Conservation (phyloP, 2,797 vertebrate genomes). For the Heliangelus exortis region DNA sequence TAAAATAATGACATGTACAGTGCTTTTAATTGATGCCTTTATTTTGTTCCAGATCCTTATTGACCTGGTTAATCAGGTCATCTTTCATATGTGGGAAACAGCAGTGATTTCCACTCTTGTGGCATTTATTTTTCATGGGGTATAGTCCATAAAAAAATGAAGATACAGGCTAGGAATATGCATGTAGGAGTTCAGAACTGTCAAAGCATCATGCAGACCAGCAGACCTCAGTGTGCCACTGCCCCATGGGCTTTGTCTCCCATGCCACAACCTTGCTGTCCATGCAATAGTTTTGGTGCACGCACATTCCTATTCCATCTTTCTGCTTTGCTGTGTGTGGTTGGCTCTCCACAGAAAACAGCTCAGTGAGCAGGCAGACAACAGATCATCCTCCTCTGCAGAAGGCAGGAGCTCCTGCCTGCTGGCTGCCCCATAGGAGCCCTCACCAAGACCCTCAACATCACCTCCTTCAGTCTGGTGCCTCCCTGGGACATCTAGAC, state of each 20-base stretch:
- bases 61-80: background rate
- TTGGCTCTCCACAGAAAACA: background rate
- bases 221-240: background rate
- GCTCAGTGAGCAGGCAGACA: background rate
- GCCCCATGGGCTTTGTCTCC: background rate
- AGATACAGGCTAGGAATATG: background rate
- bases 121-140: accelerated
- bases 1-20: background rate
- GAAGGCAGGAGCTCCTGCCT: background rate
- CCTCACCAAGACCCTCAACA: background rate
- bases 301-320: accelerated
- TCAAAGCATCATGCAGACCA: background rate
- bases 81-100: background rate
- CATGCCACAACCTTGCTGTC: background rate
- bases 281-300: too few relatives aligned
- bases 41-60: background rate
- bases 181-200: accelerated
- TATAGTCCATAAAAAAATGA: background rate
- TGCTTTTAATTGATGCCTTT: background rate
- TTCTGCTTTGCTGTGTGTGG: background rate
- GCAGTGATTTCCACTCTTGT: background rate
- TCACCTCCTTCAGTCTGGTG: background rate
- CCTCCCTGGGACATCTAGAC: background rate
- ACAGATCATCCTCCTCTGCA: background rate
- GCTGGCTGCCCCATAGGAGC: background rate